These are phyloP conservation scores for Hedychridium roseum DNA, from an alignment of 2,888 invertebrate genomes.

Conservation along the genomic window DNA sequence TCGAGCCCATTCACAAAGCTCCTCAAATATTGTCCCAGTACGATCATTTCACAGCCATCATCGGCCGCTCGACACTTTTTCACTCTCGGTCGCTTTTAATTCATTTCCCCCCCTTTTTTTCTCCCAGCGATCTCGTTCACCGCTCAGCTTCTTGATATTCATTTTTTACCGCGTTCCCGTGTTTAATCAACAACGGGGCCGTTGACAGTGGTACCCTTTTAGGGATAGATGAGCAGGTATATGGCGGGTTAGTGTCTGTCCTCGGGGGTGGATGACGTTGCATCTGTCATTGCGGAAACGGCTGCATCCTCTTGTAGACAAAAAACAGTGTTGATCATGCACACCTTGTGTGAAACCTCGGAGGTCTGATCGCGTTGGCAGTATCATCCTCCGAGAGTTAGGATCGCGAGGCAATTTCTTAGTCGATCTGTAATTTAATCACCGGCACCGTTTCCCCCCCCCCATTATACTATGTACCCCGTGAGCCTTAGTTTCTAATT, in stretches of 20 bases:
- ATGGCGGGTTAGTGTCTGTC: constrained; percentile 28
- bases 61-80: constrained; percentile 20
- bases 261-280: constrained; percentile 44
- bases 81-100: constrained; percentile 3
- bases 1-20: constrained; percentile 40
- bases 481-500: too few relatives aligned
- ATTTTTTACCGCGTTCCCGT: constrained; percentile 36
- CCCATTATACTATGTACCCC: too few relatives aligned
- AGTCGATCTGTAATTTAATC: too few relatives aligned
- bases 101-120: constrained; percentile 9
- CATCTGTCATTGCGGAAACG: constrained; percentile 62
- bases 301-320: constrained; percentile 46
- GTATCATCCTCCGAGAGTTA: not conserved
- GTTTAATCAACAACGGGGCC: constrained; percentile 37
- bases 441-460: too few relatives aligned
- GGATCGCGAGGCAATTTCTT: too few relatives aligned
- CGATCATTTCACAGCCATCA: constrained; percentile 44
- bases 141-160: not conserved
- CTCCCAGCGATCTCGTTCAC: too few relatives aligned
- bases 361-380: constrained; percentile 40
- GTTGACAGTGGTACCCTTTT: constrained; percentile 47
- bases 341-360: constrained; percentile 47
- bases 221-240: constrained; percentile 8
- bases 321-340: constrained; percentile 50
- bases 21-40: constrained; percentile 50